Evolutionary conservation across 2,113 vertebrate species (phyloP), one percentile per base, ranked within the genome.

Genomic region (Rousettus leschenaultii): DNA sequence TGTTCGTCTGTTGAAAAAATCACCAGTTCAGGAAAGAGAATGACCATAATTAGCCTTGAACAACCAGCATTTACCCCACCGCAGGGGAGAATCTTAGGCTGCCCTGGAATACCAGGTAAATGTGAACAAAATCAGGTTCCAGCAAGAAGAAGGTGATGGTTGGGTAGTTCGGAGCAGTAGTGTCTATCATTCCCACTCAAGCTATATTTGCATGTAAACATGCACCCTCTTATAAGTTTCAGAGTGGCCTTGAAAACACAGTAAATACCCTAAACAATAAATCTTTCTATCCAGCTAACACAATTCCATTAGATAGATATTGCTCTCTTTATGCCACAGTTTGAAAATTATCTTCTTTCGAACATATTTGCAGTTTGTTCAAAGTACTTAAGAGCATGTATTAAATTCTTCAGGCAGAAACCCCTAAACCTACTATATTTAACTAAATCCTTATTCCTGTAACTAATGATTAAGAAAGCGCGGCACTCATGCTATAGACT

Each of bases 391-490:
- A 19, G 16, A 63, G 2, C 16, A 45, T 38, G 48, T 66, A 85
- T 16, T 74, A 87, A 92, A 65, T 96, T 97, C 86, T 28, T 71
- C 71, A 70, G 95, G 63, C 30, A 75, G 43, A 57, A 95, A 59
- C 63, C 96, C 97, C 51, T 63, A 96, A 89, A 92, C 5, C 10
- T 95, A 30, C 38, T 93, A 43, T 53, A 57, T 12, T 97, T 97
- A 97, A 97, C 59, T 97, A 86, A 65, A 95, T 98, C 61, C 68
- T 96, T 59, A 97, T 97, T 93, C 71, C 90, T 26, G 1, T 95
- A 97, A 94, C 82, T 87, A 97, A 97, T 74, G 45, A 75, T 88
- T 96, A 91, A 95, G 96, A 91, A 94, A 97, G 90, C 91, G 33
- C 89, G 95, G 89, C 95, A 96, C 53, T 79, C 71, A 55, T 80